Evolutionary conservation across 1,140 invertebrate species (phyloP), one percentile per base, ranked within the genome.

Genomic region (Eupristina koningsbergeri): DNA sequence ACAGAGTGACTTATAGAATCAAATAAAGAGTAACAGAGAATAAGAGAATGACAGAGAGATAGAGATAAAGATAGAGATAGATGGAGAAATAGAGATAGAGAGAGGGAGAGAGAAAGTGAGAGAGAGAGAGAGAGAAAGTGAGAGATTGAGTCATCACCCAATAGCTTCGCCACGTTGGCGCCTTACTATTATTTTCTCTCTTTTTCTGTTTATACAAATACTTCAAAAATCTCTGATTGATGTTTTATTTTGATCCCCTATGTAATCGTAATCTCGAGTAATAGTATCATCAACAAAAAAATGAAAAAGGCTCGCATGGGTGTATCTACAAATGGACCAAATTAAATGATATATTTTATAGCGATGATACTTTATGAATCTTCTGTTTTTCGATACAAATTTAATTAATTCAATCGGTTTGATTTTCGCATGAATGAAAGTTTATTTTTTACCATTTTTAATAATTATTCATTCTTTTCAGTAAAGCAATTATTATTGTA

Each of bases 251-350:
- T 39, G 11, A 1, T 71, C 67, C 22, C 29, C 39, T n/a, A 8
- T 3, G 9, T 31, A 71, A 31, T n/a, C 13, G 58, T 53, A 83
- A 83, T 83, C 58, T 64, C n/a, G n/a, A 71, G 58, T 17, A 61
- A 78, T 83, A 61, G 69, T 77, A 83, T 83, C 74, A 77, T 74
- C 71, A 77, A 77, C 77, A 78, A 71, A 78, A 83, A 81, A 76
- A 76, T 41, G 26, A 76, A 13, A 36, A 1, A 31, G 73, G n/a
- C 34, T 9, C 64, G 29, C 26, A 8, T 64, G 47, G 26, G 19
- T 34, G 39, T n/a, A 58, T 78, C 31, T 41, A 31, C n/a, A 22
- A 22, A 77, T 61, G 0, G 34, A 31, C 34, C 34, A 22, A 34
- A 47, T 74, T 8, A 74, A 71, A 45, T 73, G 39, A 73, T 26